These are phyloP conservation scores for Pseudolaguvia tuberculata DNA, from an alignment of 2,113 vertebrate genomes.

Conservation along the genomic window DNA sequence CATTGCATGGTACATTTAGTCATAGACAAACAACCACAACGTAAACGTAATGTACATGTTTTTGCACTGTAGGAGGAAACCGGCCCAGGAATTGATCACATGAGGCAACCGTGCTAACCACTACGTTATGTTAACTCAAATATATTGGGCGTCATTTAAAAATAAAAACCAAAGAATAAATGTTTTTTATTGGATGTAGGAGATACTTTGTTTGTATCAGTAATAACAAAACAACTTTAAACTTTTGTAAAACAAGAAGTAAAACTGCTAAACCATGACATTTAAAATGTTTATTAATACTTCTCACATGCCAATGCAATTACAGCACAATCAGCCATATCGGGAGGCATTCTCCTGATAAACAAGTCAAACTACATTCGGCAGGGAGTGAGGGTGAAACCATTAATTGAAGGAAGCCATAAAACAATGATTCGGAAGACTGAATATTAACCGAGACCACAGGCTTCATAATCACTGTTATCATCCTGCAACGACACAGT, in stretches of 20 bases:
- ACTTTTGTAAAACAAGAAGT: conserved; percentile 20
- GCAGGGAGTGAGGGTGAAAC: conserved; percentile 40
- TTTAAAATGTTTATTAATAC: conserved; percentile 35
- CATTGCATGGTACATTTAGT: no score
- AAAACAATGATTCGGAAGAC: conserved; percentile 52
- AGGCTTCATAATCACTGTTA: conserved; percentile 63
- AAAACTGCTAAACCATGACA: conserved; percentile 27
- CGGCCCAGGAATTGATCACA: no score
- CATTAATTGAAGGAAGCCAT: conserved; percentile 53
- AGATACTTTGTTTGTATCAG: neutral
- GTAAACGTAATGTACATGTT: no score
- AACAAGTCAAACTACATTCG: conserved; percentile 48
- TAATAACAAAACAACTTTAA: neutral
- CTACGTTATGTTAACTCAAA: no score
- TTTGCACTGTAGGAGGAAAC: no score
- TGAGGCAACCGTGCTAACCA: no score
- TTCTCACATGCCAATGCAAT: conserved; percentile 39
- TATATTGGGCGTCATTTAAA: no score
- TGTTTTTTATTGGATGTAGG: neutral
- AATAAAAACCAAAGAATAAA: neutral
- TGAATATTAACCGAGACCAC: conserved; percentile 53
- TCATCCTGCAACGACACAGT: conserved; percentile 54
- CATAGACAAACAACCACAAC: no score
- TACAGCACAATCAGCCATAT: conserved; percentile 44
- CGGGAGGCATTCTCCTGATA: conserved; percentile 32